phyloP scores from a whole-genome alignment of 53 echinoderm and acorn worm species.

The Echinometra lucunter region DNA sequence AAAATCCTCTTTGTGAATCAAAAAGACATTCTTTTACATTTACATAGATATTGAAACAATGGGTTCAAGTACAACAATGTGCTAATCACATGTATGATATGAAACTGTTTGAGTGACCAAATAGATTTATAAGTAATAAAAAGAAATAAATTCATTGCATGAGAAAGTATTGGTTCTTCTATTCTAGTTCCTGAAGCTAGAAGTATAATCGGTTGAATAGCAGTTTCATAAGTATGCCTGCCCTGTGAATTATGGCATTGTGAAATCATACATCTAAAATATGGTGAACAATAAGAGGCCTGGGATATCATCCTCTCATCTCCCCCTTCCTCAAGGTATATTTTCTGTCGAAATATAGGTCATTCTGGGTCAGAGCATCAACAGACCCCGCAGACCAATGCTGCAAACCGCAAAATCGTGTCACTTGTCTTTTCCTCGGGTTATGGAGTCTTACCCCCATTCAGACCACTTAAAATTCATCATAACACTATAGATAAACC shows the following conservation, averaged over 20 bases:
- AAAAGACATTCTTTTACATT: neutral
- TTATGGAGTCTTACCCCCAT: too few species aligned
- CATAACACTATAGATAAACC: too few species aligned
- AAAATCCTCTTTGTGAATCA: neutral
- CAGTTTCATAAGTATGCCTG: neutral
- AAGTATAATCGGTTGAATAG: neutral
- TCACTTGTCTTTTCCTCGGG: slow-evolving; percentile 37
- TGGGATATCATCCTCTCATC: slow-evolving; percentile 22
- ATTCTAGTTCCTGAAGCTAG: neutral
- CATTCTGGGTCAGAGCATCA: slow-evolving; percentile 43
- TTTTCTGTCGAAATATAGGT: slow-evolving; percentile 56
- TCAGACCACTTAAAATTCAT: too few species aligned
- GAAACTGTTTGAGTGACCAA: too few species aligned
- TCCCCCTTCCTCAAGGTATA: slow-evolving; percentile 26
- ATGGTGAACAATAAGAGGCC: neutral
- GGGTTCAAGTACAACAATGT: neutral
- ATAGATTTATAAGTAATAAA: too few species aligned
- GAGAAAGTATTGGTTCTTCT: neutral
- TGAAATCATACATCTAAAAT: neutral
- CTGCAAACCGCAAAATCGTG: slow-evolving; percentile 51
- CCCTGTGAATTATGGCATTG: neutral
- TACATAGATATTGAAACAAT: neutral
- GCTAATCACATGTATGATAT: neutral
- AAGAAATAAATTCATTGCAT: neutral
- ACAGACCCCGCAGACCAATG: slow-evolving; percentile 27